These are phyloP conservation scores for Amphipoea oculea DNA, from an alignment of 2,888 invertebrate genomes.

Conservation along the genomic window DNA sequence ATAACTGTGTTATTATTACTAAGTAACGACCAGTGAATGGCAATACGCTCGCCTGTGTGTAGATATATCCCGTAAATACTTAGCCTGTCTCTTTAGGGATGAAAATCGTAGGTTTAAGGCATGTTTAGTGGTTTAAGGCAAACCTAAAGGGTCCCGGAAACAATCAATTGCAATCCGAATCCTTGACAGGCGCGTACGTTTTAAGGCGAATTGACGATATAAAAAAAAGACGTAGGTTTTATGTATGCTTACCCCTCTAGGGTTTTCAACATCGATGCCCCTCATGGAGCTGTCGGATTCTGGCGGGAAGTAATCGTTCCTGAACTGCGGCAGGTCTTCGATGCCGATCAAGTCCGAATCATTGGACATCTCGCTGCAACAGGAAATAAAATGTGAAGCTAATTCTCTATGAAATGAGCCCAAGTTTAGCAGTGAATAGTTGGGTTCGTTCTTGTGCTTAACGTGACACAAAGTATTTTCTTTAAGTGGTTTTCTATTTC, in stretches of 20 bases:
- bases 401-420: background rate
- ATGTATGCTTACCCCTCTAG: slow-evolving; percentile 11
- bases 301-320: slow-evolving; percentile 80
- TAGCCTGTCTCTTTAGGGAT: background rate
- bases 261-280: slow-evolving; percentile 44
- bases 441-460: background rate
- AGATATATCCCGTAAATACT: too few relatives aligned
- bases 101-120: too few relatives aligned
- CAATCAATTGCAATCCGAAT: background rate
- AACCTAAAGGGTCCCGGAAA: background rate
- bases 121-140: background rate
- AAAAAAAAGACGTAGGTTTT: background rate
- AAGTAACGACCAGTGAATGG: too few relatives aligned
- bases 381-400: slow-evolving; percentile 19
- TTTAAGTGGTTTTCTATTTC: background rate
- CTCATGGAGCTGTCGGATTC: slow-evolving; percentile 59
- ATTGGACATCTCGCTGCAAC: slow-evolving; percentile 90
- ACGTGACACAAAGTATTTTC: background rate
- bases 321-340: slow-evolving; percentile 92
- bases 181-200: background rate
- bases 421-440: background rate
- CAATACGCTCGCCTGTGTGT: background rate
- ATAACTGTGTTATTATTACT: background rate
- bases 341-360: slow-evolving; percentile 93
- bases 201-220: background rate